These are phyloP conservation scores for Connochaetes taurinus DNA, from an alignment of 2,113 vertebrate genomes.

Conservation along the genomic window DNA sequence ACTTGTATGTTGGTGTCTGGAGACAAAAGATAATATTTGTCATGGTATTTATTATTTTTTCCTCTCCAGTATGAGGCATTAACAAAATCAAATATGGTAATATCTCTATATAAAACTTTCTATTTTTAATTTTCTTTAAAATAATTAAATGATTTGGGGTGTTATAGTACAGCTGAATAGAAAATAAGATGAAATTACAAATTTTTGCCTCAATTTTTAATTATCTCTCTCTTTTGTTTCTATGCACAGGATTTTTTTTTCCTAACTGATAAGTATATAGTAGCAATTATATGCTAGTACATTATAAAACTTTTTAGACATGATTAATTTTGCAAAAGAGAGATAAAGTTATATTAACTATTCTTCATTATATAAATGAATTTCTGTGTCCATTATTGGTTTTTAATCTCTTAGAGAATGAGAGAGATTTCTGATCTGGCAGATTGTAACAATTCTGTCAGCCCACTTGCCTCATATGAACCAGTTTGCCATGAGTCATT, in stretches of 20 bases:
- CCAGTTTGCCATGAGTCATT: slow-evolving; percentile 21
- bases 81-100: neutral
- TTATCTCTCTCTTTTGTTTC: neutral
- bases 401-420: neutral
- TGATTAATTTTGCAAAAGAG: neutral
- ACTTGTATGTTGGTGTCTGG: neutral
- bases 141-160: neutral
- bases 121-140: neutral
- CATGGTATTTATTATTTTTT: neutral
- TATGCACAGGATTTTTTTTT: neutral
- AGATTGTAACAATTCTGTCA: neutral
- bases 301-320: neutral
- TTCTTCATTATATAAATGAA: neutral
- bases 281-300: neutral
- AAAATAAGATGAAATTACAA: neutral
- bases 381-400: neutral
- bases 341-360: neutral
- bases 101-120: neutral
- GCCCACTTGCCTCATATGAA: neutral
- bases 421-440: neutral
- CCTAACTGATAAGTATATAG: neutral
- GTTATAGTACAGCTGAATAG: neutral
- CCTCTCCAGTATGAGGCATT: neutral
- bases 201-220: neutral
- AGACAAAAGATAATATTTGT: neutral